Base-by-base conservation (phyloP, 2,113 vertebrate genomes). In the Urocolius indicus region DNA sequence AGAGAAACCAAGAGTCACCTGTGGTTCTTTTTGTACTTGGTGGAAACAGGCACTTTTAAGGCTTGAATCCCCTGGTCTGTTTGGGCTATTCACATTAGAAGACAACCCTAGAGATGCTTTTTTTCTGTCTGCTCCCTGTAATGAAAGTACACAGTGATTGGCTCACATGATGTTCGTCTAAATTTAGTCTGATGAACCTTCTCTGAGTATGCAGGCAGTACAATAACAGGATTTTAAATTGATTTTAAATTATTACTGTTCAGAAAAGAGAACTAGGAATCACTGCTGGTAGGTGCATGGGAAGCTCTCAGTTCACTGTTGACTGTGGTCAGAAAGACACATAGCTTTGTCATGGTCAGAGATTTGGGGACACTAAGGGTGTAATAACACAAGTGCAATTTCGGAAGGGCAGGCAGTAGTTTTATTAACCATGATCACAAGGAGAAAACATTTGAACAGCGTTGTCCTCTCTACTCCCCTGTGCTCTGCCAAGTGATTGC, bases 221-320 rank as follows among this genome's bases (percentile, higher is more conserved):
- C 93, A 92, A 84, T 58, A 85, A 65, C 23, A 86, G 73, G 76
- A 46, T 90, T 94, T 92, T 68, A 89, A 93, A 95, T 49, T 67
- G 57, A 57, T n/a, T n/a, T n/a, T n/a, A n/a, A n/a, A n/a, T 34
- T 90, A 24, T 89, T 90, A 43, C 54, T 0, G 1, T 52, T 71
- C 22, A 67, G 45, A 67, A 78, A 43, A 81, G 68, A 43, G 68
- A 84, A 45, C 18, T 24, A 74, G 61, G 24, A 93, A 24, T 71
- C 20, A 21, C 30, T 55, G 34, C 34, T 74, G 48, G 45, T 63
- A 67, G 59, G 38, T 81, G 72, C 84, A 45, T 43, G 65, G 32
- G 71, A 89, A 94, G 32, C 16, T 80, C 38, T 90, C 38, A 11
- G 38, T 48, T 75, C 68, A 32, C 32, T 63, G 11, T 38, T 81